These are phyloP conservation scores for Mesocricetus auratus DNA, from an alignment of 2,113 vertebrate species.

Conservation along the genomic window DNA sequence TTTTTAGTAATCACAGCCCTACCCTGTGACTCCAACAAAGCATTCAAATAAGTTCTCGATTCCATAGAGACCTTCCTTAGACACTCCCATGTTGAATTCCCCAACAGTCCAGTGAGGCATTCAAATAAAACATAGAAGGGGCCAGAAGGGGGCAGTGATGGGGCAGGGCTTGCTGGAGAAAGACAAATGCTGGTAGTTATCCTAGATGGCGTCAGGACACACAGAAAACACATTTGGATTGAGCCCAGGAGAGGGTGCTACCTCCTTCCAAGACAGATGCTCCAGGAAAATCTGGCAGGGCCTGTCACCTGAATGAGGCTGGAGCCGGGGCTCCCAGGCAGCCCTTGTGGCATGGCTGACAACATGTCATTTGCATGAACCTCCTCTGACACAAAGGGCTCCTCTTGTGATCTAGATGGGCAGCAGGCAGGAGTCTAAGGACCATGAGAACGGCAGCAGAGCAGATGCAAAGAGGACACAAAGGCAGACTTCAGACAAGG, in stretches of 20 bases:
- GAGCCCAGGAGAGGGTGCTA: constrained; percentile 86
- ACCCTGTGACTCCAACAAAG: not conserved
- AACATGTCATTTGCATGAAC: not conserved
- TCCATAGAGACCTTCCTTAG: not conserved
- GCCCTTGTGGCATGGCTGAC: not conserved
- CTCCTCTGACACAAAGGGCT: constrained; percentile 1
- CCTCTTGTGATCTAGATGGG: not conserved
- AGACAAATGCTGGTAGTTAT: constrained; percentile 37
- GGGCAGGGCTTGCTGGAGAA: constrained; percentile 65
- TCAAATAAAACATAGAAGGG: not conserved
- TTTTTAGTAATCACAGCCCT: not conserved
- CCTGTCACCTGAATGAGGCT: constrained; percentile 44
- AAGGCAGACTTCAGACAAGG: not conserved
- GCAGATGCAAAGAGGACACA: not conserved
- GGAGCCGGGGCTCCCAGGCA: constrained; percentile 5
- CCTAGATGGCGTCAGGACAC: constrained; percentile 57
- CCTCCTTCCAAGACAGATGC: constrained; percentile 74
- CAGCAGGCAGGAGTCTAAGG: not conserved
- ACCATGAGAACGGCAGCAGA: not conserved
- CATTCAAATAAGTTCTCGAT: not conserved
- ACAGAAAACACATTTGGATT: constrained; percentile 76
- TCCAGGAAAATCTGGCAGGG: not conserved
- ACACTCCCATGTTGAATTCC: not conserved
- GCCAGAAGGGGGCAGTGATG: constrained; percentile 83
- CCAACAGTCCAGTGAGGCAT: not conserved